Evolutionary conservation across 2,888 invertebrate genomes (phyloP).

Genomic region (Eupithecia inturbata): DNA sequence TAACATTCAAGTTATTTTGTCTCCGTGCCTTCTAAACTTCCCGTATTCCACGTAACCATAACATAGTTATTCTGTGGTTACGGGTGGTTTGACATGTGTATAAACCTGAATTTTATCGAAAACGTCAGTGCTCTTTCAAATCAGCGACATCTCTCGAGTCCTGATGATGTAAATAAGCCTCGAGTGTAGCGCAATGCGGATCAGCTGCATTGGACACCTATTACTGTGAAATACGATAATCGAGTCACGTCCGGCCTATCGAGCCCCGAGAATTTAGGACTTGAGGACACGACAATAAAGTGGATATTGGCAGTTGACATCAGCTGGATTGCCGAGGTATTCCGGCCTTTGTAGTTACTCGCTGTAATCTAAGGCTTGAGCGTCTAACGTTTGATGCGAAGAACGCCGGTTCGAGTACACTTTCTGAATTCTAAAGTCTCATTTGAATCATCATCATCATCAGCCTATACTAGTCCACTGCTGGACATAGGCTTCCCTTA

Average conservation of each 20-base stretch:
- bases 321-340: constrained; percentile 2
- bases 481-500: no score
- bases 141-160: background rate
- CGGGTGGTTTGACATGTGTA: no score
- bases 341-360: background rate
- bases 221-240: constrained; percentile 34
- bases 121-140: no score
- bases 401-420: background rate
- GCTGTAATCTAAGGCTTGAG: background rate
- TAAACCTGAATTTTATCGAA: no score
- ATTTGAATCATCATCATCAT: no score
- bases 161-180: constrained; percentile 10
- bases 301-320: constrained; percentile 13
- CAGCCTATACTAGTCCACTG: no score
- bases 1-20: no score
- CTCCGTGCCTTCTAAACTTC: no score
- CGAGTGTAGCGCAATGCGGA: constrained; percentile 43
- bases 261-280: constrained; percentile 3
- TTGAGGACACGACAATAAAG: constrained; percentile 2
- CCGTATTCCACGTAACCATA: no score
- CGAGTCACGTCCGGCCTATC: constrained; percentile 16
- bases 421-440: no score
- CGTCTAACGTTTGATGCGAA: background rate
- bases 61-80: no score
- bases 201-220: constrained; percentile 41